Evolutionary conservation across 2,797 vertebrate genomes (phyloP).

Genomic region (Sylvilagus floridanus): DNA sequence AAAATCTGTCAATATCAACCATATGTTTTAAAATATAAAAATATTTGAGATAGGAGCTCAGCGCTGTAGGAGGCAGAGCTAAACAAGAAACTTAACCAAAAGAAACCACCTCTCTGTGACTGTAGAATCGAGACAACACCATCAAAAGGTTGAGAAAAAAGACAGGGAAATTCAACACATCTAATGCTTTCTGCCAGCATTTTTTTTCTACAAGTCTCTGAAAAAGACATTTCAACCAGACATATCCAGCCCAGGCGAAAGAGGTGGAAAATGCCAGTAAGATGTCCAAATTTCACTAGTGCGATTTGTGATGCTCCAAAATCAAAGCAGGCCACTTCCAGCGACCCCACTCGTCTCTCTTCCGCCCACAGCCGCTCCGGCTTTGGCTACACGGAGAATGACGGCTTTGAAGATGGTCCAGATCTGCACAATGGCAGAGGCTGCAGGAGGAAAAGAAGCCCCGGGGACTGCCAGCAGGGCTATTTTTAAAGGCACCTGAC

Average conservation of each 20-base stretch:
- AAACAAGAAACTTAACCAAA: not conserved
- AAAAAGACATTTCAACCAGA: conserved; percentile 15
- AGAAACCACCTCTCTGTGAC: not conserved
- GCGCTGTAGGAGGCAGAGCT: not conserved
- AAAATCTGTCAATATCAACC: not conserved
- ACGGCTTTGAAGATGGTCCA: conserved; percentile 34
- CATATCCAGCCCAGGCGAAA: not conserved
- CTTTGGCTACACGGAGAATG: not conserved
- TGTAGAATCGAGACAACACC: conserved; percentile 22
- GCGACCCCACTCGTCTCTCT: not conserved
- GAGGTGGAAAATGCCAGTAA: not conserved
- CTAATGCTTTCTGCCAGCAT: not conserved
- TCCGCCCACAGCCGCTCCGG: not conserved
- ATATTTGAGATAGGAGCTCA: not conserved
- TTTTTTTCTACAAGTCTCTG: not conserved
- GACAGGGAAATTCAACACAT: not conserved
- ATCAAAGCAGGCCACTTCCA: conserved; percentile 7
- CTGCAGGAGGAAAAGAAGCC: not conserved
- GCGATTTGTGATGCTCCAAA: not conserved
- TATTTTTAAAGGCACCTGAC: conserved; percentile 56
- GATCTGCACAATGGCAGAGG: not conserved
- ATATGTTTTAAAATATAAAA: conserved; percentile 15
- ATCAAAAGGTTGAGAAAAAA: not conserved
- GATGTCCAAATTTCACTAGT: not conserved
- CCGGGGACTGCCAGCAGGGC: rapidly evolving